phyloP scores from a whole-genome alignment of 2,797 vertebrate genomes.

The Tadarida brasiliensis region DNA sequence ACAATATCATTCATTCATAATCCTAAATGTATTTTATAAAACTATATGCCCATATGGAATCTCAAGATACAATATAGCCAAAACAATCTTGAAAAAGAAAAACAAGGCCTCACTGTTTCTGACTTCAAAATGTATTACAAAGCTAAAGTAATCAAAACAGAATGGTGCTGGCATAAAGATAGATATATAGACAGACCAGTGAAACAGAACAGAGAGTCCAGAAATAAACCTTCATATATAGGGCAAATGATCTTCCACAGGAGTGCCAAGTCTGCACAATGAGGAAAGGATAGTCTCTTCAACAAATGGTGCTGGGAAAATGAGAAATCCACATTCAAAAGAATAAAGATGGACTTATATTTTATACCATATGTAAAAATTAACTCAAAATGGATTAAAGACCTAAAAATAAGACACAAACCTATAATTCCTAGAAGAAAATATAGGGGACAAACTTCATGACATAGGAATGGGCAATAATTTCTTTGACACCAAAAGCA shows the following conservation, averaged over 20 bases:
- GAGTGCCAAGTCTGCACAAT: background rate
- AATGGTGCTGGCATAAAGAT: background rate
- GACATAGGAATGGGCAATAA: background rate
- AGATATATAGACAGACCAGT: background rate
- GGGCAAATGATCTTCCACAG: background rate
- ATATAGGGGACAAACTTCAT: background rate
- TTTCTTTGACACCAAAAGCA: constrained; percentile 8
- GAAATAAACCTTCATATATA: background rate
- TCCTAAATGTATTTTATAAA: background rate
- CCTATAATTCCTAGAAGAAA: background rate
- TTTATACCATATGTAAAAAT: background rate
- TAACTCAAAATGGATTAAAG: background rate
- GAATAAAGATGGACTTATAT: background rate
- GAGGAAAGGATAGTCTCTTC: background rate
- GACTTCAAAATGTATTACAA: constrained; percentile 6
- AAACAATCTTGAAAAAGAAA: background rate
- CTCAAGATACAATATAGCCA: background rate
- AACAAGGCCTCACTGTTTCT: background rate
- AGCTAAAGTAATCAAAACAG: constrained; percentile 37
- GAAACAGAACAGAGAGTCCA: background rate
- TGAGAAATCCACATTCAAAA: background rate
- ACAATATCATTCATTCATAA: background rate
- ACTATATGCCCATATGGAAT: background rate
- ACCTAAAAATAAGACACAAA: background rate
- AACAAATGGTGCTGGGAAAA: background rate